Evolutionary conservation across 1,140 invertebrate species (phyloP).

Genomic region (Papilio polytes): DNA sequence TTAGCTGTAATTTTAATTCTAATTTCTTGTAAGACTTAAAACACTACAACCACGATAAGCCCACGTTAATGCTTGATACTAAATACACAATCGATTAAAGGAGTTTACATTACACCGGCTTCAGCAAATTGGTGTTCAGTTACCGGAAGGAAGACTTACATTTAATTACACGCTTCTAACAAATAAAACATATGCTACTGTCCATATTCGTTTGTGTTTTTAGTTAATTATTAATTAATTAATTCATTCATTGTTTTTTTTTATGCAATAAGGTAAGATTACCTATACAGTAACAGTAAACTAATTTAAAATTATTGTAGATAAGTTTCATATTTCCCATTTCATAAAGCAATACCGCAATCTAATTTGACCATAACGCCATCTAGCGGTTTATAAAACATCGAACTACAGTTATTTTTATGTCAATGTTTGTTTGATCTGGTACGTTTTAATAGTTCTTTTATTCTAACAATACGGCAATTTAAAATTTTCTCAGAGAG

Average conservation of each 20-base stretch:
- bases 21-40: neutral
- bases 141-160: slow-evolving; percentile 39
- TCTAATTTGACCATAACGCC: slow-evolving; percentile 11
- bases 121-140: slow-evolving; percentile 37
- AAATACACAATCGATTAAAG: slow-evolving; percentile 36
- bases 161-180: slow-evolving; percentile 26
- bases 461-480: neutral
- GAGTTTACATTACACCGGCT: slow-evolving; percentile 33
- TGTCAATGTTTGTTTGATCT: too few relatives aligned
- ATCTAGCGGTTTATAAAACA: neutral
- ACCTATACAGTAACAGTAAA: too few relatives aligned
- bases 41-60: slow-evolving; percentile 5
- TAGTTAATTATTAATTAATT: too few relatives aligned
- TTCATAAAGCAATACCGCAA: neutral
- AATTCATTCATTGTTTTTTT: too few relatives aligned
- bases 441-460: neutral
- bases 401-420: too few relatives aligned
- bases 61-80: slow-evolving; percentile 2
- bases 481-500: neutral
- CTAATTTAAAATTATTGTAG: too few relatives aligned
- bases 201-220: neutral
- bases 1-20: too few relatives aligned
- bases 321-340: neutral
- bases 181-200: neutral
- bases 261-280: too few relatives aligned